phyloP scores from a whole-genome alignment of 2,888 invertebrate species.

The Limnephilus marmoratus region DNA sequence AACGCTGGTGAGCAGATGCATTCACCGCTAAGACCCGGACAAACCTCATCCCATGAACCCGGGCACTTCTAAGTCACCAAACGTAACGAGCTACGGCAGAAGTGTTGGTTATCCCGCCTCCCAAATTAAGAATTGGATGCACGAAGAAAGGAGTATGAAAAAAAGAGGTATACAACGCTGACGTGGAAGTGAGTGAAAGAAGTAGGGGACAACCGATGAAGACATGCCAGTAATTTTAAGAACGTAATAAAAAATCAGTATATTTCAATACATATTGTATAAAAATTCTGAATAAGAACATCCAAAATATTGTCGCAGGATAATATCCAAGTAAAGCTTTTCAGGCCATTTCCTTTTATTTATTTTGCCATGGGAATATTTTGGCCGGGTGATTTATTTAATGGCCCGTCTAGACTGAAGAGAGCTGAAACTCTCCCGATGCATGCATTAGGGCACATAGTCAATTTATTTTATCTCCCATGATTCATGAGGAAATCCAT shows the following conservation, averaged over 20 bases:
- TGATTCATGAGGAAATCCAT: background rate
- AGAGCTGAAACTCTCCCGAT: constrained; percentile 57
- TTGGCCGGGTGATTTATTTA: constrained; percentile 60
- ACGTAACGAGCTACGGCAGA: too few species aligned
- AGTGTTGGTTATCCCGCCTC: too few species aligned
- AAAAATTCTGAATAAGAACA: background rate
- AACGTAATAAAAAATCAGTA: background rate
- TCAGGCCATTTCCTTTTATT: constrained; percentile 14
- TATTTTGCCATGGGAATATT: background rate
- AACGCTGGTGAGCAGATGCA: too few species aligned
- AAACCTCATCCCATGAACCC: too few species aligned
- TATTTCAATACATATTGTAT: background rate
- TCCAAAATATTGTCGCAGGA: background rate
- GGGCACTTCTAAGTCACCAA: too few species aligned
- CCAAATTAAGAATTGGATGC: too few species aligned
- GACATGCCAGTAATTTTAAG: too few species aligned
- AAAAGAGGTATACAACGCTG: too few species aligned
- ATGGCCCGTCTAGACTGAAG: constrained; percentile 57
- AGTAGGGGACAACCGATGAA: too few species aligned
- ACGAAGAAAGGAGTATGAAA: too few species aligned
- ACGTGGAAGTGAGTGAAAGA: too few species aligned
- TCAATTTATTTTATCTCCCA: constrained; percentile 18
- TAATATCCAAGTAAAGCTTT: background rate
- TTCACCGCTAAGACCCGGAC: too few species aligned
- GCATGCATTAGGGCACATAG: constrained; percentile 49